Base-by-base conservation (phyloP, 2,888 invertebrate genomes). In the Slavum lentiscoides region DNA sequence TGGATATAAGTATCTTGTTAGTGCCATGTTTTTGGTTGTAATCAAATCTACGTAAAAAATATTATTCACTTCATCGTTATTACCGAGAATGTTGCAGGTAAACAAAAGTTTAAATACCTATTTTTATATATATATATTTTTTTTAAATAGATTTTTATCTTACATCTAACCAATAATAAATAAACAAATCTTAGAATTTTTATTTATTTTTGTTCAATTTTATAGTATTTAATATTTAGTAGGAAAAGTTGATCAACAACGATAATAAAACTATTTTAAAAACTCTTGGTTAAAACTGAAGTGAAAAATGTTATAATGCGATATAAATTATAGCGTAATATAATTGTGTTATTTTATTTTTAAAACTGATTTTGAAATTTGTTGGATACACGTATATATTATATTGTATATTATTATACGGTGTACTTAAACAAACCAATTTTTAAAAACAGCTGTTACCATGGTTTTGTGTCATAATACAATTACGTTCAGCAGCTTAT, bases 201-300 rank as follows among this genome's bases (percentile, higher is more conserved):
- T 62, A 30, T 30, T 64, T 53, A 13, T 21, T 53, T 59, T 58
- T 58, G 37, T 58, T 75, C 21, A 19, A 53, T 67, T 66, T 30
- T 53, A 58, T 70, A 77, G 61, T 37, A 61, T 69, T 61, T 69
- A 61, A 53, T 77, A 61, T 77, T 37, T 66, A 23, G 39, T 19
- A 80, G 64, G 80, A 64, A 70, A 80, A 80, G 80, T 64, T 80
- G 80, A 80, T 80, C 80, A 80, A 80, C 80, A 80, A 80, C n/a
- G 53, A 55, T 64, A n/a, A 64, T 68, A 76, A 37, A 67, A 59
- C 61, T 37, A 77, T 61, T 69, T 58, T 53, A 17, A 69, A 30
- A 77, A 61, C 69, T 76, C 67, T 69, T 62, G 69, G 62, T 77
- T 77, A 39, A 77, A 69, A 77, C 77, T 77, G 69, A 77, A 77